Base-by-base conservation (phyloP, 2,113 vertebrate genomes). In the Osmerus mordax region DNA sequence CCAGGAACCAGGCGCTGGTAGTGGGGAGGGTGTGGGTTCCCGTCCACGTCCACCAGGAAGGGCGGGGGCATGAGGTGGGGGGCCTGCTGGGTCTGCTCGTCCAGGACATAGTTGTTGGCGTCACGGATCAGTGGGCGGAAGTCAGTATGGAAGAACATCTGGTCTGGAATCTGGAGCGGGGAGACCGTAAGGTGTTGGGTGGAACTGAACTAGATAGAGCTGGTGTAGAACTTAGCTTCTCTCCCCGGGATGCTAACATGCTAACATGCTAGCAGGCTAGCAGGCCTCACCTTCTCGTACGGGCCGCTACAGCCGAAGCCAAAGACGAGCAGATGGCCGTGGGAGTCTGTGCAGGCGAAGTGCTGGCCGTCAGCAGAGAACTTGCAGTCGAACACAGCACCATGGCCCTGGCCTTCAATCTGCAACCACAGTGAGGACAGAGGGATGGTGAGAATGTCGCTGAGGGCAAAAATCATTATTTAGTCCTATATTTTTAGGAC, bases 101-200 rank as follows among this genome's bases (percentile, higher is more conserved):
- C 97, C 87, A 99, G 84, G 65, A 99, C 97, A n/a, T 94, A 99
- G 90, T 97, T 99, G 77, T 99, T 99, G 47, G 95, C 81, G 82
- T 99, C 97, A 23, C 97, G 94, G 78, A 99, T 99, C 71, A 99
- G 91, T 2, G 97, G 97, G n/a, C 97, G 94, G 88, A 95, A 99
- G 90, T 99, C 97, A 53, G 97, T 99, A 82, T 99, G 97, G 92
- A 97, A 99, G 91, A 99, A 99, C 97, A 99, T 99, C 90, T 99
- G 97, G 87, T 99, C 97, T 69, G 95, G 97, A 91, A 99, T 96
- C 97, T 99, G 87, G 41, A 75, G 67, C 55, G 51, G 55, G 76
- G 54, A 14, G 0, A 67, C 67, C 41, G 9, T 5, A 7, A 9
- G 41, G 41, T 11, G 41, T 47, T 36, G 32, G 2, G 7, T 11